These are phyloP conservation scores for Dicyrtoma fusca DNA, from an alignment of 2,888 invertebrate genomes.

Conservation along the genomic window DNA sequence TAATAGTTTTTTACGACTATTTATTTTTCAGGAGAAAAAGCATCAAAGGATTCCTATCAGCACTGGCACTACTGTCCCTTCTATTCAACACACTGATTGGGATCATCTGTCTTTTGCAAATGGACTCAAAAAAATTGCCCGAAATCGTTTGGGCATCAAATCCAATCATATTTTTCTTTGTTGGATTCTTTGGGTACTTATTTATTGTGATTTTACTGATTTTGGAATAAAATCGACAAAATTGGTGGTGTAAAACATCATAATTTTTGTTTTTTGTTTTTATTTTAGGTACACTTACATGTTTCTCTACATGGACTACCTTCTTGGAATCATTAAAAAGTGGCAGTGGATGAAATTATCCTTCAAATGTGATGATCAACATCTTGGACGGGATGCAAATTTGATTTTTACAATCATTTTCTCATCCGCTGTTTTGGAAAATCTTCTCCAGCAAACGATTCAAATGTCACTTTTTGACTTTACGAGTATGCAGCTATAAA, in stretches of 20 bases:
- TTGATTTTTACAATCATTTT: constrained; percentile 4
- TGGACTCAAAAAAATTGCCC: not conserved
- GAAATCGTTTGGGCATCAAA: constrained; percentile 1
- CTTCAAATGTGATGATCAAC: not conserved
- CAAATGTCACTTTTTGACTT: not conserved
- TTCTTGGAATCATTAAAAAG: not conserved
- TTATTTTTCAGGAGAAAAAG: no score
- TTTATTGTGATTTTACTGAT: not conserved
- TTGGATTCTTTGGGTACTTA: constrained; percentile 15
- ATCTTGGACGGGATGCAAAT: constrained; percentile 1
- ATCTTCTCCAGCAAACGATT: constrained; percentile 20
- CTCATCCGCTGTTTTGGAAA: constrained; percentile 17
- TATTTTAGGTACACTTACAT: constrained; percentile 15
- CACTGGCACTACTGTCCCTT: not conserved
- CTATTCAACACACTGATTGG: not conserved
- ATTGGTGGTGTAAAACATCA: not conserved
- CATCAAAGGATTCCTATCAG: not conserved
- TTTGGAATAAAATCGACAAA: not conserved
- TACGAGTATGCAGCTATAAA: no score
- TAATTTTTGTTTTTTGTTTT: not conserved
- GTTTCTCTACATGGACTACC: not conserved
- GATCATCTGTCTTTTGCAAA: not conserved
- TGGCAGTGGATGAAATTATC: constrained; percentile 2
- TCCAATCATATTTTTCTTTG: constrained; percentile 22
- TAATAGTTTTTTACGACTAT: no score